Evolutionary conservation across 1,140 invertebrate genomes (phyloP).

Genomic region (Octopus bimaculoides): DNA sequence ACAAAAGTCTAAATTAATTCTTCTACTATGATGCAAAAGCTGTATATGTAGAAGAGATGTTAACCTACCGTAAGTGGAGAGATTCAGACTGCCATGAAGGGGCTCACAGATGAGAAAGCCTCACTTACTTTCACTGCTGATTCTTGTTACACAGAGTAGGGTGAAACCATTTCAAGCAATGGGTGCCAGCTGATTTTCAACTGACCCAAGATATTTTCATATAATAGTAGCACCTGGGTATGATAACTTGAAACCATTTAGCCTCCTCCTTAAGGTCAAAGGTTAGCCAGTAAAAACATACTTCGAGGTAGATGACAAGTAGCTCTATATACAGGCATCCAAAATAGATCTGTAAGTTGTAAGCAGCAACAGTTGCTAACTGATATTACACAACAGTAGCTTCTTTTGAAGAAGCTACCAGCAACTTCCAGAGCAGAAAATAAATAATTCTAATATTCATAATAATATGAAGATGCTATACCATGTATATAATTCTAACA

Average conservation of each 20-base stretch:
- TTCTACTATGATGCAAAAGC: neutral
- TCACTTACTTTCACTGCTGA: neutral
- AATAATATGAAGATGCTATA: too few relatives aligned
- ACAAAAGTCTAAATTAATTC: neutral
- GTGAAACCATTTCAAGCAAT: neutral
- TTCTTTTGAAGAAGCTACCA: too few relatives aligned
- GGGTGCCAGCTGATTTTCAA: neutral
- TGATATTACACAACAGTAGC: too few relatives aligned
- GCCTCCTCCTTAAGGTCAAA: neutral
- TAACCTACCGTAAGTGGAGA: neutral
- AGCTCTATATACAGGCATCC: neutral
- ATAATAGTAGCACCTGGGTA: neutral
- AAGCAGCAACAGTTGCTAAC: too few relatives aligned
- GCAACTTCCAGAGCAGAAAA: too few relatives aligned
- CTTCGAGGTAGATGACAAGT: neutral
- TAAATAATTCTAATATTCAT: too few relatives aligned
- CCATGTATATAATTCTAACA: too few relatives aligned
- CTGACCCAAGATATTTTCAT: neutral
- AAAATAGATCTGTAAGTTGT: neutral
- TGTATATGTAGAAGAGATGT: neutral
- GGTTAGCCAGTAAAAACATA: neutral
- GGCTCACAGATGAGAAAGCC: neutral
- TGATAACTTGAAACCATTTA: neutral
- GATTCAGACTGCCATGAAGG: constrained; percentile 2
- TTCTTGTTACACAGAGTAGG: neutral